Percentiles rank a stretch among this genome's conserved stretches.
These are phyloP conservation scores for Ditula angustiorana DNA, from an alignment of 2,888 invertebrate species.

Conservation along the genomic window DNA sequence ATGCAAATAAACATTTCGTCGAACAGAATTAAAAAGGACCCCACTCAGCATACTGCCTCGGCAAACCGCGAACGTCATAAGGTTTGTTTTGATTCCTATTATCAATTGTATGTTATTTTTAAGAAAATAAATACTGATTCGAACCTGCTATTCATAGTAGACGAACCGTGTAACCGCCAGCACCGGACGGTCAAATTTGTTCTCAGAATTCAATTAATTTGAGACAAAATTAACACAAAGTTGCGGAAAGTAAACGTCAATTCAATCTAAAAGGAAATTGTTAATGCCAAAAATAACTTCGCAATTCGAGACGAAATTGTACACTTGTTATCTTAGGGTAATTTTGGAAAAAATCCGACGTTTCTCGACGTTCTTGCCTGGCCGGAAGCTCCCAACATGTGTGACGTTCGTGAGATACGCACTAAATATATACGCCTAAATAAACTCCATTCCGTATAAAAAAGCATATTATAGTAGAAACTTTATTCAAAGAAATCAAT, in stretches of 20 bases:
- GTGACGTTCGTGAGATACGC: background rate
- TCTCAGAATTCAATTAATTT: slow-evolving; percentile 21
- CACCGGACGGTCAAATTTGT: background rate
- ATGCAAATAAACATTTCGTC: too few species aligned
- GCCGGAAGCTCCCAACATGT: background rate
- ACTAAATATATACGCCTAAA: too few species aligned
- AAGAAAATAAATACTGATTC: background rate
- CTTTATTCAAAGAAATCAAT: too few species aligned
- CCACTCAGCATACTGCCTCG: too few species aligned
- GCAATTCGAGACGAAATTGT: slow-evolving; percentile 2
- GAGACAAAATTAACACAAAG: slow-evolving; percentile 18
- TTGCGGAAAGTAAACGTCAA: slow-evolving; percentile 16
- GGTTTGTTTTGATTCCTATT: too few species aligned
- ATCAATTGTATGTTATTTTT: background rate
- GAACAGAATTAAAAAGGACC: too few species aligned
- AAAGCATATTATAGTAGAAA: too few species aligned
- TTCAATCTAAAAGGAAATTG: slow-evolving; percentile 17
- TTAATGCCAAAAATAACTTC: slow-evolving; percentile 19
- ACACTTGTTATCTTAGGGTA: slow-evolving; percentile 16
- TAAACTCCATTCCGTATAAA: too few species aligned
- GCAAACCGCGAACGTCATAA: too few species aligned
- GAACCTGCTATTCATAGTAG: background rate
- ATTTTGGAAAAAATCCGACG: background rate
- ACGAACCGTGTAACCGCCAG: background rate
- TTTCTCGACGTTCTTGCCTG: background rate